phyloP scores from a whole-genome alignment of 1,140 invertebrate species.

The Cyphomyrmex costatus region DNA sequence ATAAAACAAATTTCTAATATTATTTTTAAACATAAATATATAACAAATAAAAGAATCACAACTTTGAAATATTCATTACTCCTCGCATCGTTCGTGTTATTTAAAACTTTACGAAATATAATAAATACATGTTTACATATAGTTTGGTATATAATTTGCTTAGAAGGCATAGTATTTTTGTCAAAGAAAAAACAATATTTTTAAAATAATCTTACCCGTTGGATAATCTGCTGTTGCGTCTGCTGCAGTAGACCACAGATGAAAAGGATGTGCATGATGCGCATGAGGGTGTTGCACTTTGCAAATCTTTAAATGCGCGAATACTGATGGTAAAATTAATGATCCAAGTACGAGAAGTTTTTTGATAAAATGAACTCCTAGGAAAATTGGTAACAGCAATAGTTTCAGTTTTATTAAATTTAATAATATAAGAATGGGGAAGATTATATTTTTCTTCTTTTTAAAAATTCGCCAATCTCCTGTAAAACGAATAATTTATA shows the following conservation, averaged over 20 bases:
- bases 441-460: constrained; percentile 89
- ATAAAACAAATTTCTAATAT: background rate
- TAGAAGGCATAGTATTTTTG: background rate
- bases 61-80: background rate
- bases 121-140: background rate
- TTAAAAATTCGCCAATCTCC: constrained; percentile 84
- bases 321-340: constrained; percentile 88
- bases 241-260: constrained; percentile 80
- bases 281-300: constrained; percentile 85
- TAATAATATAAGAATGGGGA: constrained; percentile 89
- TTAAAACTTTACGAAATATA: background rate
- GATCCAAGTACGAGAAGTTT: constrained; percentile 90
- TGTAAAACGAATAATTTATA: constrained; percentile 55
- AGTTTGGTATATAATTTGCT: background rate
- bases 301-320: constrained; percentile 89
- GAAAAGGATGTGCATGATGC: constrained; percentile 74
- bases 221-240: constrained; percentile 84
- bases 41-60: background rate
- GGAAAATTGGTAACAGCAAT: constrained; percentile 88
- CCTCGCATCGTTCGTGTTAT: background rate
- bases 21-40: background rate
- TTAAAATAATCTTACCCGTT: constrained; percentile 75
- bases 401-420: constrained; percentile 89
- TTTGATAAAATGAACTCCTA: constrained; percentile 90
- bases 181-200: background rate